Percentiles rank a stretch among this genome's conserved stretches.
phyloP scores from a whole-genome alignment of 2,113 vertebrate species.

The Meriones unguiculatus region DNA sequence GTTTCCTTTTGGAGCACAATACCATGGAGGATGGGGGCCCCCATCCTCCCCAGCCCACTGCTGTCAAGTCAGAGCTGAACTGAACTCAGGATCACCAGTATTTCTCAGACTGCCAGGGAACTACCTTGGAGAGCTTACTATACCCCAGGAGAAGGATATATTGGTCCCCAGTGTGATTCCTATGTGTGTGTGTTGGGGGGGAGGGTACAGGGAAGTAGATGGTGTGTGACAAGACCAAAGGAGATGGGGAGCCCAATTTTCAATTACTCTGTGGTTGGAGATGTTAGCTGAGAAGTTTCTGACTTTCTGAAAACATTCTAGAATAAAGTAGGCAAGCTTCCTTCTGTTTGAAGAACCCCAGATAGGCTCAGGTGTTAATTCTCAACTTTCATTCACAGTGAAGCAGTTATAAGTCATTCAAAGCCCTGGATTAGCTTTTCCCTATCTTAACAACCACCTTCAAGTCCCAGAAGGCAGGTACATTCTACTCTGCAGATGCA shows the following conservation, averaged over 20 bases:
- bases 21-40: neutral
- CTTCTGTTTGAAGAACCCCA: neutral
- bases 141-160: neutral
- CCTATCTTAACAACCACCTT: no score
- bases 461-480: neutral
- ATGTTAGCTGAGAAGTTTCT: neutral
- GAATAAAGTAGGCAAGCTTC: neutral
- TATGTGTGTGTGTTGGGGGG: neutral
- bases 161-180: neutral
- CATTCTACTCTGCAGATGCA: neutral
- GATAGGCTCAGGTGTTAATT: neutral
- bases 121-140: neutral
- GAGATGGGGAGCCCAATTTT: neutral
- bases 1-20: rapidly evolving
- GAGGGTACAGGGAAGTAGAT: no score
- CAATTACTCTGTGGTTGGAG: neutral
- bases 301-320: neutral
- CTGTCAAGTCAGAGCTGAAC: neutral
- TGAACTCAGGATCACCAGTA: neutral
- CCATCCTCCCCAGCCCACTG: neutral
- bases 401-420: no score
- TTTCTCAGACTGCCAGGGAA: neutral
- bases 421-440: no score
- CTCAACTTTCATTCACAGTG: neutral
- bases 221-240: neutral